Evolutionary conservation across 2,113 vertebrate genomes (phyloP).

Genomic region (Riparia riparia): DNA sequence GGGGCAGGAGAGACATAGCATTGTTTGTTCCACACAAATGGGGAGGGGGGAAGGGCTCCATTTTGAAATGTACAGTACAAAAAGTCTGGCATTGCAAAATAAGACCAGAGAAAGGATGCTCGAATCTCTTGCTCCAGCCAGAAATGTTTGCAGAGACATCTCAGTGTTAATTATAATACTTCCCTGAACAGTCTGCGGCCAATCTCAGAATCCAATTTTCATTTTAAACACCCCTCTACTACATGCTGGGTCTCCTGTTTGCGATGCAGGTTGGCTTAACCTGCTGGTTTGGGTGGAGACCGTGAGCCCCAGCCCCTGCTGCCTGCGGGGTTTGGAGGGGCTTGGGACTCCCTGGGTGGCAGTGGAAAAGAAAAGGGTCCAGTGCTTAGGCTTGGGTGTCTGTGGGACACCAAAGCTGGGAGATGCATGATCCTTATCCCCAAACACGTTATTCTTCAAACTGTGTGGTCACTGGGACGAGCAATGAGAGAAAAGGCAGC

Average conservation of each 20-base stretch:
- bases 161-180: background rate
- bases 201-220: background rate
- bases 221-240: background rate
- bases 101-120: background rate
- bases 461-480: accelerated
- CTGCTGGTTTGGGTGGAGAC: background rate
- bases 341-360: accelerated
- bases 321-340: background rate
- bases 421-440: background rate
- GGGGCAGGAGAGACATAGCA: slow-evolving; percentile 14
- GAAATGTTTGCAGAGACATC: background rate
- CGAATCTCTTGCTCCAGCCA: background rate
- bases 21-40: slow-evolving; percentile 43
- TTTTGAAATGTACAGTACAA: slow-evolving; percentile 27
- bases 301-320: background rate
- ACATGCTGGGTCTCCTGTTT: background rate
- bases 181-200: background rate
- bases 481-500: accelerated
- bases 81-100: background rate
- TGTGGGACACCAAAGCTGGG: background rate
- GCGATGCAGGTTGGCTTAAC: background rate
- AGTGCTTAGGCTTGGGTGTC: background rate
- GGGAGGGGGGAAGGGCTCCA: slow-evolving; percentile 18
- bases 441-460: background rate
- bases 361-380: background rate